Evolutionary conservation across 2,888 invertebrate genomes (phyloP).

Genomic region (Drosophila monieri): DNA sequence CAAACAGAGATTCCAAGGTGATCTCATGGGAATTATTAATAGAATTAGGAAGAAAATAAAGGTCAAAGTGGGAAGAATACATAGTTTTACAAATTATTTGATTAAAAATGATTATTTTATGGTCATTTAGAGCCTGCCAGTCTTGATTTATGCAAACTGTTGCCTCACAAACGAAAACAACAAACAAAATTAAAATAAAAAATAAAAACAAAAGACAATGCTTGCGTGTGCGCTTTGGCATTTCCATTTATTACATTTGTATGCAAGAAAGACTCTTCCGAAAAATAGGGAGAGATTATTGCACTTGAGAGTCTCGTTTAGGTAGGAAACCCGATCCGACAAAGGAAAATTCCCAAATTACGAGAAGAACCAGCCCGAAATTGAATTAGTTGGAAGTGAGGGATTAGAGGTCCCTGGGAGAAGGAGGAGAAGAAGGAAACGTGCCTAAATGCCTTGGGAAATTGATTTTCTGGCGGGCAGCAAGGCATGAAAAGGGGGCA

Average conservation of each 20-base stretch:
- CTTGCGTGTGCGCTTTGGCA: constrained; percentile 69
- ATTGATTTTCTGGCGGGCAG: constrained; percentile 53
- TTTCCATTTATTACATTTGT: constrained; percentile 61
- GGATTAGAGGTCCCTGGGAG: neutral
- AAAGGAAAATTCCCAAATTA: constrained; percentile 25
- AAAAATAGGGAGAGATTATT: constrained; percentile 6
- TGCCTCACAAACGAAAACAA: constrained; percentile 25
- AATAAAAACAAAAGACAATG: constrained; percentile 28
- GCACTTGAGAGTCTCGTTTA: constrained; percentile 35
- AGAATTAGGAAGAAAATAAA: neutral
- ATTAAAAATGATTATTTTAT: constrained; percentile 23
- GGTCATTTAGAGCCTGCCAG: constrained; percentile 21
- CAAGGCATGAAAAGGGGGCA: constrained; percentile 40
- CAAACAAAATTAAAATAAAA: constrained; percentile 6
- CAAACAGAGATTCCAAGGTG: neutral
- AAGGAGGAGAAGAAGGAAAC: constrained; percentile 60
- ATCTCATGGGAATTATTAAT: neutral
- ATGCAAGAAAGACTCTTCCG: constrained; percentile 43
- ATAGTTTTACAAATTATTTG: neutral
- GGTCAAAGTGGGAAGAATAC: neutral
- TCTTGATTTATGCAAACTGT: constrained; percentile 48
- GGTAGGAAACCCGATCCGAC: constrained; percentile 22
- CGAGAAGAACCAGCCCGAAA: constrained; percentile 31
- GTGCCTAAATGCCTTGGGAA: constrained; percentile 50
- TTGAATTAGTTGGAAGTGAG: constrained; percentile 54